These are phyloP conservation scores for Sardinella longiceps DNA, from an alignment of 2,797 vertebrate species.

Conservation along the genomic window DNA sequence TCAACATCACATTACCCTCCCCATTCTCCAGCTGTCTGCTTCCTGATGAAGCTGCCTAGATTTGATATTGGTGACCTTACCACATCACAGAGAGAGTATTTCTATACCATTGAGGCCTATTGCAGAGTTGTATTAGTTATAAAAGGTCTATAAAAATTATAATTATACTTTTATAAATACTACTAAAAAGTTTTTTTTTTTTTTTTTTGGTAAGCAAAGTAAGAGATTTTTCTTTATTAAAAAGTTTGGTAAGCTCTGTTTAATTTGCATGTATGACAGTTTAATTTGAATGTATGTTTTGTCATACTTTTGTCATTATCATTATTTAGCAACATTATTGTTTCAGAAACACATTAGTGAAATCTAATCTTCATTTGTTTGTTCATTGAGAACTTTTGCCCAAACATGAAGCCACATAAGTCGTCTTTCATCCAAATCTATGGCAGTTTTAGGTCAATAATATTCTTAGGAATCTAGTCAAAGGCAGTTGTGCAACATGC, in stretches of 20 bases:
- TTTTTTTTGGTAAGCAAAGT: background rate
- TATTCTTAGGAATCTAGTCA: background rate
- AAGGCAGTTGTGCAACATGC: background rate
- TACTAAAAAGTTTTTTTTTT: background rate
- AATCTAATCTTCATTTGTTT: background rate
- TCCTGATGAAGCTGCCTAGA: slow-evolving; percentile 6
- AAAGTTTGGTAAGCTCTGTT: no score
- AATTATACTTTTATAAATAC: background rate
- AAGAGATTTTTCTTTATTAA: no score
- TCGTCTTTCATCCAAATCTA: background rate
- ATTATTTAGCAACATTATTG: background rate
- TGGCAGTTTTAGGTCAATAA: background rate
- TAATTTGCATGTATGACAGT: no score
- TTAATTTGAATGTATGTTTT: background rate
- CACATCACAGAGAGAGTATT: background rate
- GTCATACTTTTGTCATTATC: background rate
- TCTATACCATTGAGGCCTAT: background rate
- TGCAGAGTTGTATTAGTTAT: background rate
- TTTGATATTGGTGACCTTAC: slow-evolving; percentile 11
- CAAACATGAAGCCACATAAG: background rate
- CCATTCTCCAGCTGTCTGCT: background rate
- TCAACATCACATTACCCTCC: background rate
- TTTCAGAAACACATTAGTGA: background rate
- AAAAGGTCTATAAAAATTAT: background rate
- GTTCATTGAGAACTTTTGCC: background rate